Evolutionary conservation across 2,888 invertebrate species (phyloP), one percentile per base, ranked within the genome.

Genomic region (Ectobius pallidus): DNA sequence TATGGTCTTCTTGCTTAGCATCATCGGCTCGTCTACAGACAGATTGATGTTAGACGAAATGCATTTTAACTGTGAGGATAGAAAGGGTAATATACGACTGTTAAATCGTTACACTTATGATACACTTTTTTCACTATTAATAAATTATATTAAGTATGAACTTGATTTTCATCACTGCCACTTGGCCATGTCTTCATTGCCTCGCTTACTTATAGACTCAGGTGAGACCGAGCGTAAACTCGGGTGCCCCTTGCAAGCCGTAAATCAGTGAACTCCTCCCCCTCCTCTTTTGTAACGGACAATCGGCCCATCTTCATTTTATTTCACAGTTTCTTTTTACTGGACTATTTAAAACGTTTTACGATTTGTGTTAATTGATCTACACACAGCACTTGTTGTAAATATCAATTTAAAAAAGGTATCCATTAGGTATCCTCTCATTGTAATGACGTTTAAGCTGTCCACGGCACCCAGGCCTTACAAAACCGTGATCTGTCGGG

Each of bases 11-110:
- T 18, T 52, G n/a, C 22, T 6, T n/a, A 52, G 52, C 62, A 20
- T 62, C 62, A 39, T 62, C 62, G 62, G 34, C 39, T 62, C 62
- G 20, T 62, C 34, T 14, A 62, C 27, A 3, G 2, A 6, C 14
- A 62, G 62, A 61, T 61, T 61, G 32, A 62, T 62, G 62, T n/a
- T 30, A 39, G 34, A 62, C n/a, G 61, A 61, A 61, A 16, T 32
- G 30, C n/a, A n/a, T 61, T 61, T 30, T 61, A 61, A 61, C 27
- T 61, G 61, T n/a, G 61, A 61, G 32, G 30, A 16, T 18, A 3
- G 6, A n/a, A n/a, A 16, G n/a, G 46, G 18, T 46, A 46, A 46
- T 46, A 46, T 16, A 46, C 46, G 46, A 46, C 7, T 46, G 18
- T 46, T 46, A 46, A 46, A 46, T 46, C 16, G 46, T 16, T 46